phyloP scores from a whole-genome alignment of 2,888 invertebrate genomes.

The Himalopsyche tibetana region DNA sequence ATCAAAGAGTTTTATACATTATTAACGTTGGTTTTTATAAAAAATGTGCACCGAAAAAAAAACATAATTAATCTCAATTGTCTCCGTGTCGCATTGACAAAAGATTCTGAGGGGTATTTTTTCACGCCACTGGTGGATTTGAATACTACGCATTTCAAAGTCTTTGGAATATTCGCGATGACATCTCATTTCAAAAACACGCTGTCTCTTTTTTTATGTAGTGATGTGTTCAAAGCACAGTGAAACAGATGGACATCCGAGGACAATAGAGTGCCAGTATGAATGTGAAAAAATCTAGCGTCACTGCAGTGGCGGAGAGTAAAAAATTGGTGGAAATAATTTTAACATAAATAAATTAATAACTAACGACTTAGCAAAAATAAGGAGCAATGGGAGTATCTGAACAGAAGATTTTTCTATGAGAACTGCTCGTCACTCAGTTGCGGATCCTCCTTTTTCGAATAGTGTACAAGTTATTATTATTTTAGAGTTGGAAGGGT shows the following conservation, averaged over 20 bases:
- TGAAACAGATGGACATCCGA: constrained; percentile 45
- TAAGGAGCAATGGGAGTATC: too few species aligned
- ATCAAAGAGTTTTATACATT: constrained; percentile 1
- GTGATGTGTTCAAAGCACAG: constrained; percentile 35
- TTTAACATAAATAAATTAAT: too few species aligned
- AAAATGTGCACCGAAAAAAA: background rate
- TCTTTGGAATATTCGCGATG: constrained; percentile 35
- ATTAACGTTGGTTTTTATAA: background rate
- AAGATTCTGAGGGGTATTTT: constrained; percentile 13
- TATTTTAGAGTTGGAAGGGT: too few species aligned
- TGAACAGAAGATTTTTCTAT: too few species aligned
- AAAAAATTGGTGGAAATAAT: too few species aligned
- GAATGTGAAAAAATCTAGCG: constrained; percentile 32
- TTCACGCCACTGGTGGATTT: constrained; percentile 17
- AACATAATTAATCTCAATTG: constrained; percentile 23
- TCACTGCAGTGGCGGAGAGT: background rate
- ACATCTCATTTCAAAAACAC: constrained; percentile 40
- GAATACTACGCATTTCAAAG: constrained; percentile 13
- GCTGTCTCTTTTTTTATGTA: constrained; percentile 18
- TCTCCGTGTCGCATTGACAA: background rate
- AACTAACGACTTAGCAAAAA: too few species aligned
- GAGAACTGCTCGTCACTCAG: too few species aligned
- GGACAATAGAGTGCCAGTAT: constrained; percentile 33
- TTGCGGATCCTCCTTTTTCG: too few species aligned
- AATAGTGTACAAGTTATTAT: too few species aligned